A percentile compares a stretch with the other conserved stretches of the same genome.
phyloP scores from a whole-genome alignment of 53 echinoderm and acorn worm species.

The Pentamera pediparva region DNA sequence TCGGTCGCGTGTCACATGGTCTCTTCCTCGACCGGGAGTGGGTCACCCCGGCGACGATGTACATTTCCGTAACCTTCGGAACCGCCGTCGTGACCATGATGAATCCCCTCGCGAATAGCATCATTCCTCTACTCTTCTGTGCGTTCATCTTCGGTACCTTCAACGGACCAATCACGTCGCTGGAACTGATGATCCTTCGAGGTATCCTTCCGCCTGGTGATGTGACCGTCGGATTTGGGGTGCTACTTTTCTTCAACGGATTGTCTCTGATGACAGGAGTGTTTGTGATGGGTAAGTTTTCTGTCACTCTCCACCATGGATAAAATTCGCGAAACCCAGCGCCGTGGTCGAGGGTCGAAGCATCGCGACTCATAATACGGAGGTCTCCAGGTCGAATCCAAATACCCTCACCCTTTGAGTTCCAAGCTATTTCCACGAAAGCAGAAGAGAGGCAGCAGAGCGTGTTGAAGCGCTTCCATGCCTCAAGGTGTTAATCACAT shows the following conservation, averaged over 20 bases:
- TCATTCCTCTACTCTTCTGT: slow-evolving; percentile 9
- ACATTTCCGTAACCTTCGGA: slow-evolving; percentile 1
- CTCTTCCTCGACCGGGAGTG: slow-evolving; percentile 27
- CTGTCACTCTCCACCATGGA: no score
- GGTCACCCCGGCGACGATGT: slow-evolving; percentile 24
- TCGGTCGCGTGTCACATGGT: slow-evolving; percentile 21
- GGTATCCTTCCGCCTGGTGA: slow-evolving; percentile 31
- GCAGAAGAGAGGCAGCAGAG: no score
- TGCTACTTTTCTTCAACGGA: slow-evolving; percentile 32
- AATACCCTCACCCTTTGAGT: no score
- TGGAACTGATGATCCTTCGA: slow-evolving; percentile 21
- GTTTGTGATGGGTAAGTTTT: slow-evolving; percentile 31
- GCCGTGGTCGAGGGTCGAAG: no score
- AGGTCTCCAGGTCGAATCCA: no score
- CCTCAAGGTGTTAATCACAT: no score
- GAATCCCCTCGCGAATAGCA: slow-evolving; percentile 14
- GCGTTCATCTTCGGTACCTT: slow-evolving; percentile 24
- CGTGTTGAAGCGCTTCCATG: no score
- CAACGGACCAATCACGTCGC: slow-evolving; percentile 29
- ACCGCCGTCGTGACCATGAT: slow-evolving; percentile 16
- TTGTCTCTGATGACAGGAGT: slow-evolving; percentile 19
- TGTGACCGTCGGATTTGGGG: slow-evolving; percentile 30
- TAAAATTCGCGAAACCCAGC: no score
- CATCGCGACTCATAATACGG: no score
- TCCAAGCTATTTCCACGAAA: no score